Evolutionary conservation across 2,113 vertebrate species (phyloP), one percentile per base, ranked within the genome.

Genomic region (Salvelinus namaycush): DNA sequence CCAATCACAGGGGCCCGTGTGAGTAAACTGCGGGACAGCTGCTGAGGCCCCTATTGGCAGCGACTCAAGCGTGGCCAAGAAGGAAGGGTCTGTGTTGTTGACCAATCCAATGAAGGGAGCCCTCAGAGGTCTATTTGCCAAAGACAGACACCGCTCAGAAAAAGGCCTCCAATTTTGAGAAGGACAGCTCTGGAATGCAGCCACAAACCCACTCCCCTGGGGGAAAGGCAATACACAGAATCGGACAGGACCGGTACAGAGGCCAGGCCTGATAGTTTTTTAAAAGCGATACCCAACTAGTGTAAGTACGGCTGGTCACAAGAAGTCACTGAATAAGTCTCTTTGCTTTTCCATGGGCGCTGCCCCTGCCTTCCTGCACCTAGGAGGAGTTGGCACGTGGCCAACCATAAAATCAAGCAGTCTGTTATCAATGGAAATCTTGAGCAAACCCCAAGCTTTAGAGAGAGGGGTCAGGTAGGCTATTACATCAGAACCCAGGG

Each of bases 1-100:
- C 81, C 79, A 89, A 86, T 84, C 79, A 77, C 83, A 83, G 77
- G 73, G 91, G 88, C 81, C 81, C 79, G 64, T 86, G 90, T 88
- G 83, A 84, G 93, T 89, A 91, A 91, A 93, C 88, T 92, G 81
- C 76, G 87, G 84, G 84, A 86, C 88, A 90, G 91, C 85, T 94
- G 89, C 84, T 92, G 76, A 80, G 81, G 87, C 88, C 87, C 79
- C 71, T 70, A 62, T 85, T 90, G 90, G 91, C 90, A 74, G 16
- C 0, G 34, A 65, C 83, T 91, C 87, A 88, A 54, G 76, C 77
- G 59, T 66, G 84, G 83, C 87, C 85, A 92, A 93, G 81, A 87
- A 90, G 86, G 78, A 83, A 77, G 88, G 82, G 90, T 90, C 92
- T 92, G 81, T 87, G 81, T 87, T 79, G 70, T 82, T 78, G 79